Evolutionary conservation across 2,888 invertebrate genomes (phyloP), one percentile per base, ranked within the genome.

Genomic region (Aleiodes alternator): DNA sequence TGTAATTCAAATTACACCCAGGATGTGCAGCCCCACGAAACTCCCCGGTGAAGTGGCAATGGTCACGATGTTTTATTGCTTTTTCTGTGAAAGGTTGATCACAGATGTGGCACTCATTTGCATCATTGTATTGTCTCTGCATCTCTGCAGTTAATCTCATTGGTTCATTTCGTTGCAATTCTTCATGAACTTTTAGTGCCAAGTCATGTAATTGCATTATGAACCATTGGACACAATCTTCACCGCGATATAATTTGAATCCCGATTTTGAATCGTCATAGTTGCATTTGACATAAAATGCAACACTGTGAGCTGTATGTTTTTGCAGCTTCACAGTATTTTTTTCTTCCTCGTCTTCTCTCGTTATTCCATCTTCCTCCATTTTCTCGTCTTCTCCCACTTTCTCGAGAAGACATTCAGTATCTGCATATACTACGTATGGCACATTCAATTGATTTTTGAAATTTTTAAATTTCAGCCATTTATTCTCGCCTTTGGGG

Each of bases 181-280:
- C 12, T 7, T 2, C 29, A 57, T 57, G 7, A 11, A 57, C 23
- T 29, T 29, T 8, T 4, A 8, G 0, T 2, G 57, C 12, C 31
- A 57, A 70, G 34, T 64, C 66, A 1, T 53, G 8, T 31, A 77
- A 43, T 64, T 75, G 7, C 38, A 75, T 29, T 6, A 76, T 29
- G 55, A 78, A 79, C 79, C 75, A 79, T 23, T 78, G 66, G 23
- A 79, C 72, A 51, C 76, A 79, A 66, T 75, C 50, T 3, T 23
- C 3, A 2, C 64, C 55, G 16, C 79, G 76, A 9, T 61, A 50
- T 2, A 57, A 23, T 23, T 23, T 23, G 23, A 23, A 23, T 1
- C 23, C 23, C 2, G 23, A 23, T 23, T 23, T 23, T 23, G 23
- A 23, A 23, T 23, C 2, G 2, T 23, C 23, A 23, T 23, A 23